Evolutionary conservation across 2,113 vertebrate genomes (phyloP).

Genomic region (Ophiodon elongatus): DNA sequence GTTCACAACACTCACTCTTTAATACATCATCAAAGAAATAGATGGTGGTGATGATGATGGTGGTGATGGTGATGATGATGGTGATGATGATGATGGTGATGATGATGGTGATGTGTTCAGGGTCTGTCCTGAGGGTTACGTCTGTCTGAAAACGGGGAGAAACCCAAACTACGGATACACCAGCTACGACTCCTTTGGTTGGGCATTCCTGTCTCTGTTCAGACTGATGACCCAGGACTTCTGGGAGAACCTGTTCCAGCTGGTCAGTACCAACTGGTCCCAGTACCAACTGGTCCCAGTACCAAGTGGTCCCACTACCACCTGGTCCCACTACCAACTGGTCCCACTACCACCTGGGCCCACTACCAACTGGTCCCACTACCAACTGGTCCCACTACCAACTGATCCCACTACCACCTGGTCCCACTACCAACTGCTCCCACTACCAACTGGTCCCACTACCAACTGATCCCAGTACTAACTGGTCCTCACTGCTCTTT

Average conservation of each 20-base stretch:
- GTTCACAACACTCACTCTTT: conserved; percentile 47
- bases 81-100: neutral
- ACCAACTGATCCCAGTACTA: neutral
- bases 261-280: conserved; percentile 82
- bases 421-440: conserved; percentile 75
- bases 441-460: conserved; percentile 91
- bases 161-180: conserved; percentile 98
- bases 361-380: conserved; percentile 93
- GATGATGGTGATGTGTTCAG: conserved; percentile 76
- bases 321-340: neutral
- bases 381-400: neutral
- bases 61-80: neutral
- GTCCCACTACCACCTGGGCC: too few relatives aligned
- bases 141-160: conserved; percentile 89
- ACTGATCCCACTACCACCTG: too few relatives aligned
- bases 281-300: too few relatives aligned
- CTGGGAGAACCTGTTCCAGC: conserved; percentile 97
- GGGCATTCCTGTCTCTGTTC: conserved; percentile 95
- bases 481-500: too few relatives aligned
- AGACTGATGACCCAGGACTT: conserved; percentile 97
- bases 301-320: too few relatives aligned
- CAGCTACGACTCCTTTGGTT: conserved; percentile 93
- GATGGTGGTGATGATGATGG: neutral
- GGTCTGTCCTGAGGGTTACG: conserved; percentile 90
- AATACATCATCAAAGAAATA: too few relatives aligned